Conservation (phyloP, 2,113 vertebrate genomes). For the Notiomystis cincta region DNA sequence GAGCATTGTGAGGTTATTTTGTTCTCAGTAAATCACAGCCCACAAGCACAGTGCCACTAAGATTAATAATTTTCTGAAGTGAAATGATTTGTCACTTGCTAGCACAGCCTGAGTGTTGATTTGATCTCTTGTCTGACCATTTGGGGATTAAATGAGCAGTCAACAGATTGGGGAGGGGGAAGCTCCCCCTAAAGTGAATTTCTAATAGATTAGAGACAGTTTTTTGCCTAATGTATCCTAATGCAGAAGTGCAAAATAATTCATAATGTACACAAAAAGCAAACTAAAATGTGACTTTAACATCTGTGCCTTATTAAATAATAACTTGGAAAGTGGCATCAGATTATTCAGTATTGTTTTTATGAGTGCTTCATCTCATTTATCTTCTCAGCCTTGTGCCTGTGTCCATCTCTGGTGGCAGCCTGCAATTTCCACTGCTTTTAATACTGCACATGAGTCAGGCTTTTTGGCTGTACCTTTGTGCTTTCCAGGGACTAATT, state of each 20-base stretch:
- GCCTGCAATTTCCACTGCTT: background rate
- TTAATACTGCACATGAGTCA: background rate
- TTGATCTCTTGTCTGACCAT: conserved; percentile 8
- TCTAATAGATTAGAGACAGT: background rate
- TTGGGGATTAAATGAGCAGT: conserved; percentile 50
- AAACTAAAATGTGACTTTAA: background rate
- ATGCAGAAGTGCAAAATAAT: conserved; percentile 13
- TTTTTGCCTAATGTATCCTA: background rate
- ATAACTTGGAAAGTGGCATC: background rate
- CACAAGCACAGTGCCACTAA: background rate
- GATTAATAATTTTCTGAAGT: conserved; percentile 66
- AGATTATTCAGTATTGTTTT: background rate
- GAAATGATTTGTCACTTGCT: conserved; percentile 63
- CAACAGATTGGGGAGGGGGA: background rate
- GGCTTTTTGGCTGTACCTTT: background rate
- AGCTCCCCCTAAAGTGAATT: background rate
- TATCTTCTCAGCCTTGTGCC: background rate
- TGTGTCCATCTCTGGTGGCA: background rate
- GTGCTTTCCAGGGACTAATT: background rate
- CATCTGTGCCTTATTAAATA: background rate
- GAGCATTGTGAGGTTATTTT: conserved; percentile 59
- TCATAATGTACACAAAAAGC: background rate
- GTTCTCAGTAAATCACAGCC: conserved; percentile 55
- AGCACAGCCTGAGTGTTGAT: conserved; percentile 34
- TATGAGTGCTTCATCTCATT: background rate